A percentile compares a stretch with the other conserved stretches of the same genome.
Evolutionary conservation across 1,140 invertebrate genomes (phyloP).

Genomic region (Micrasema minimum): DNA sequence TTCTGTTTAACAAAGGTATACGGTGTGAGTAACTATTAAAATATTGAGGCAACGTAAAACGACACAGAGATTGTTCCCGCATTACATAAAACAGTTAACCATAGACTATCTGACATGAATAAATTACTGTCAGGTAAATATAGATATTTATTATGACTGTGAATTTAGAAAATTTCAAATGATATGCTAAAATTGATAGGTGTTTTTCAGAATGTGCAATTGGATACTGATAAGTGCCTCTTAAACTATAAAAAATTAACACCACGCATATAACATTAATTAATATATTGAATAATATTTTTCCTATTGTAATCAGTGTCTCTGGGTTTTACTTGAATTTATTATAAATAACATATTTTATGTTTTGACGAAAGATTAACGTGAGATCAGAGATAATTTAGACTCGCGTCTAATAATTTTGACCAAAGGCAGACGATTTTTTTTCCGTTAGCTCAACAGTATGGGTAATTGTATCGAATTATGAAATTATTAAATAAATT

Average conservation of each 20-base stretch:
- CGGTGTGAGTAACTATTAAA: not conserved
- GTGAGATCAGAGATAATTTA: too few species aligned
- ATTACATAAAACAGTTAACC: conserved; percentile 19
- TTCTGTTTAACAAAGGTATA: not conserved
- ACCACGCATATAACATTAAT: not conserved
- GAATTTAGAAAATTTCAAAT: conserved; percentile 8
- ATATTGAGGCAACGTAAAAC: not conserved
- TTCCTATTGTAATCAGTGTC: too few species aligned
- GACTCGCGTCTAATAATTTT: too few species aligned
- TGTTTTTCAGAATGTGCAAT: not conserved
- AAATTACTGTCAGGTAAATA: conserved; percentile 2
- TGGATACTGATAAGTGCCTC: not conserved
- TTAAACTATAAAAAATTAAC: not conserved
- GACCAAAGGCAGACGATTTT: too few species aligned
- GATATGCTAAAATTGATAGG: not conserved
- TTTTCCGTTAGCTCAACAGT: too few species aligned
- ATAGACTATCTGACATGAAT: not conserved
- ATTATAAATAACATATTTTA: too few species aligned
- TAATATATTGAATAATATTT: too few species aligned
- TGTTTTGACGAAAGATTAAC: too few species aligned
- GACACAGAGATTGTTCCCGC: conserved; percentile 31
- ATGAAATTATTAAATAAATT: too few species aligned
- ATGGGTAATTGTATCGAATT: too few species aligned
- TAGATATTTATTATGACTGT: not conserved
- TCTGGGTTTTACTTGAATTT: too few species aligned